Evolutionary conservation across 1,140 invertebrate species (phyloP), one percentile per base, ranked within the genome.

Genomic region (Drosophila ercepeae): DNA sequence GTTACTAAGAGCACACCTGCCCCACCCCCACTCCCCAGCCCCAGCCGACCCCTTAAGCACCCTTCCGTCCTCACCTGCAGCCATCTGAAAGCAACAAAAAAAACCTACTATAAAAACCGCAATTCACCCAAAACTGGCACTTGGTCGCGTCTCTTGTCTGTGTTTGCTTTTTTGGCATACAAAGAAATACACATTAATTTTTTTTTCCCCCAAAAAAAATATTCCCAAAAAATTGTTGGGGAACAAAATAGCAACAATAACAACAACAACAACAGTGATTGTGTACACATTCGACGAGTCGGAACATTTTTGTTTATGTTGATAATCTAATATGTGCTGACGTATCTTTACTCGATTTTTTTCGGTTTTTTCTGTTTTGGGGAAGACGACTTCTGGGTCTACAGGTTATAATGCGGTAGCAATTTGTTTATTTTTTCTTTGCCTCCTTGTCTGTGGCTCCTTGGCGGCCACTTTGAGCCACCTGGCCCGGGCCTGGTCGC

Each of bases 311-410:
- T 84, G 81, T 84, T 84, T 84, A 84, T 84, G 76, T 84, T 84
- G 81, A 84, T 84, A 86, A 84, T 84, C 84, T 86, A 84, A 86
- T 84, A 86, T 86, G 76, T 65, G 72, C 81, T 76, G 63, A 72
- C 67, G 63, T 45, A 71, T 60, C 29, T 50, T n/a, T 14, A 69
- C n/a, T 51, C 18, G 42, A 13, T n/a, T n/a, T n/a, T 11, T 8
- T 36, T 32, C 11, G 29, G 29, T 25, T 51, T 36, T 32, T 21
- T 19, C 29, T 32, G 29, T 49, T 54, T 25, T 19, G 19, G 8
- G n/a, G 32, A 48, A 48, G 51, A 29, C 29, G 34, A 46, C 13
- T 69, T 39, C 34, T 69, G 27, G 44, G 53, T 70, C 36, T 51
- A 29, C 65, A 70, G 52, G 39, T 71, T 70, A 7, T 3, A 16